Evolutionary conservation across 2,888 invertebrate genomes (phyloP).

Genomic region (Hyppa rectilinea): DNA sequence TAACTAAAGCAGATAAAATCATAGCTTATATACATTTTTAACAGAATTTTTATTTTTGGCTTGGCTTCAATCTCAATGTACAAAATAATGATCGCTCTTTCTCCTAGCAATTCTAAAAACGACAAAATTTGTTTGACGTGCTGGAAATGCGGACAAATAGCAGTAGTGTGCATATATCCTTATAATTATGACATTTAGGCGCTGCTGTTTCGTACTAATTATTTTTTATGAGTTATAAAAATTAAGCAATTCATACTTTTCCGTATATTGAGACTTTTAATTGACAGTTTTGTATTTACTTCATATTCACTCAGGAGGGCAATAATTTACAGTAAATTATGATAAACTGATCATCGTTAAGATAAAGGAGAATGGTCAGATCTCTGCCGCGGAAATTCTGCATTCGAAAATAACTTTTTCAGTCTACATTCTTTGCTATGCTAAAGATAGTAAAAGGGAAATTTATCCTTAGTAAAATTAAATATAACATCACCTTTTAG

Average conservation of each 20-base stretch:
- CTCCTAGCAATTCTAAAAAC: neutral
- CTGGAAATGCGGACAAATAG: neutral
- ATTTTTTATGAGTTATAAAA: slow-evolving; percentile 60
- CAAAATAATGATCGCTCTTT: neutral
- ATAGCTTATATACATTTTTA: neutral
- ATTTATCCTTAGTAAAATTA: too few relatives aligned
- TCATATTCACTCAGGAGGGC: slow-evolving; percentile 35
- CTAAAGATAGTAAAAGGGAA: neutral
- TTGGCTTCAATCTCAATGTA: neutral
- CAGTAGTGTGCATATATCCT: slow-evolving; percentile 16
- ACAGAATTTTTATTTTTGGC: neutral
- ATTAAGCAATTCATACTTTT: slow-evolving; percentile 54
- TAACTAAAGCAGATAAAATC: slow-evolving; percentile 20
- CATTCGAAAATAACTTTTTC: neutral
- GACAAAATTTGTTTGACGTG: fast-evolving
- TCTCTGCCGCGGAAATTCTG: slow-evolving; percentile 15
- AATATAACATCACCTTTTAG: too few relatives aligned
- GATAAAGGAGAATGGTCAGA: slow-evolving; percentile 61
- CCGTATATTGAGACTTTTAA: slow-evolving; percentile 55
- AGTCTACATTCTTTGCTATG: neutral
- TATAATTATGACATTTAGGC: slow-evolving; percentile 28
- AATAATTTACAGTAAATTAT: slow-evolving; percentile 59
- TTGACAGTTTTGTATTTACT: slow-evolving; percentile 43
- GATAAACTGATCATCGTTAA: slow-evolving; percentile 55
- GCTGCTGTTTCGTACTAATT: slow-evolving; percentile 41